A percentile compares a stretch with the other conserved stretches of the same genome.
Evolutionary conservation across 2,888 invertebrate species (phyloP).

Genomic region (Tipula unca): DNA sequence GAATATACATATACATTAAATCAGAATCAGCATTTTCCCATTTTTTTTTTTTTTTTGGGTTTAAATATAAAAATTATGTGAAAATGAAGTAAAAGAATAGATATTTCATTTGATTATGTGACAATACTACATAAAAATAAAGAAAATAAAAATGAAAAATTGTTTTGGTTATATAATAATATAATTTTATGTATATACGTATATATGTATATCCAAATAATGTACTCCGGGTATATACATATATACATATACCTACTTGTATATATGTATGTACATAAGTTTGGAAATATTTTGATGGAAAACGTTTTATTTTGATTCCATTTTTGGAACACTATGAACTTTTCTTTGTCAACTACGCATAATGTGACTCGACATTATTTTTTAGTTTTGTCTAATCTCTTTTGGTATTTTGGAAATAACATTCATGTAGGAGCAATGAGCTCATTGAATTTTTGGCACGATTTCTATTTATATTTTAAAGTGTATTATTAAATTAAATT

Average conservation of each 20-base stretch:
- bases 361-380: background rate
- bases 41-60: background rate
- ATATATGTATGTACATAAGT: background rate
- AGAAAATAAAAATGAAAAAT: conserved; percentile 2
- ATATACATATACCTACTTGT: background rate
- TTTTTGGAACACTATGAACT: background rate
- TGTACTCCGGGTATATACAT: background rate
- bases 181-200: background rate
- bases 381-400: background rate
- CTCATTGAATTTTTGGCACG: too few relatives aligned
- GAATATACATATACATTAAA: background rate
- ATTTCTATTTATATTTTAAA: too few relatives aligned
- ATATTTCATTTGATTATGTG: conserved; percentile 18
- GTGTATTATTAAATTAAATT: too few relatives aligned
- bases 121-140: background rate
- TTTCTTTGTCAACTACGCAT: conserved; percentile 8
- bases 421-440: background rate
- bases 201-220: background rate
- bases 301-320: background rate
- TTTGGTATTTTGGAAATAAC: background rate
- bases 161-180: background rate
- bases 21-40: background rate
- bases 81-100: background rate
- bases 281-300: background rate
- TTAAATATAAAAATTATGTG: conserved; percentile 16